A percentile compares a stretch with the other conserved stretches of the same genome.
Evolutionary conservation across 2,888 invertebrate genomes (phyloP).

Genomic region (Apantesis nais): DNA sequence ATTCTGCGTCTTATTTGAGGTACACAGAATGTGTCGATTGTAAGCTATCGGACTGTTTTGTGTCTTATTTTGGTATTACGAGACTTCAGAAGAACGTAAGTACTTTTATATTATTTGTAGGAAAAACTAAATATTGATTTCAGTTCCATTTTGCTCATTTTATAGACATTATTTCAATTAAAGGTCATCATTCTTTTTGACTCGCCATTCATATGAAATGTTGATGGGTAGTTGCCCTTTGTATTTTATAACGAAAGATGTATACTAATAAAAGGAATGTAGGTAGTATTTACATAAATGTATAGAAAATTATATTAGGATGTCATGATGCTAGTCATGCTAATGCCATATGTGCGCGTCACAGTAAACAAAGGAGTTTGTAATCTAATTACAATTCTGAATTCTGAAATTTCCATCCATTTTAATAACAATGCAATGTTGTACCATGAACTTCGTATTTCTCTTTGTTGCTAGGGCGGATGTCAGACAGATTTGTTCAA

Average conservation of each 20-base stretch:
- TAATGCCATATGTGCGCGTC: slow-evolving; percentile 5
- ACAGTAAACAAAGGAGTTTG: slow-evolving; percentile 19
- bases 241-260: background rate
- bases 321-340: background rate
- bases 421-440: background rate
- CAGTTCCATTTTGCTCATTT: slow-evolving; percentile 18
- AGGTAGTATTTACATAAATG: background rate
- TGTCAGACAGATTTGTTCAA: slow-evolving; percentile 4
- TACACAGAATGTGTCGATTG: slow-evolving; percentile 63
- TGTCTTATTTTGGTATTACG: slow-evolving; percentile 39
- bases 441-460: background rate
- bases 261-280: background rate
- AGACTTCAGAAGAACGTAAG: slow-evolving; percentile 50
- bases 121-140: slow-evolving; percentile 45
- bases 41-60: slow-evolving; percentile 61
- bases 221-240: slow-evolving; percentile 9
- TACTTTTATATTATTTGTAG: slow-evolving; percentile 27
- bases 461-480: slow-evolving; percentile 12
- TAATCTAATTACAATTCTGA: slow-evolving; percentile 1
- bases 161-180: slow-evolving; percentile 34
- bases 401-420: background rate
- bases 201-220: slow-evolving; percentile 39
- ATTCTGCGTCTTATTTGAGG: slow-evolving; percentile 73
- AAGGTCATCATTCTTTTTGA: slow-evolving; percentile 59
- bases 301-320: background rate